These are phyloP conservation scores for Odontesthes bonariensis DNA, from an alignment of 2,113 vertebrate species.

Conservation along the genomic window DNA sequence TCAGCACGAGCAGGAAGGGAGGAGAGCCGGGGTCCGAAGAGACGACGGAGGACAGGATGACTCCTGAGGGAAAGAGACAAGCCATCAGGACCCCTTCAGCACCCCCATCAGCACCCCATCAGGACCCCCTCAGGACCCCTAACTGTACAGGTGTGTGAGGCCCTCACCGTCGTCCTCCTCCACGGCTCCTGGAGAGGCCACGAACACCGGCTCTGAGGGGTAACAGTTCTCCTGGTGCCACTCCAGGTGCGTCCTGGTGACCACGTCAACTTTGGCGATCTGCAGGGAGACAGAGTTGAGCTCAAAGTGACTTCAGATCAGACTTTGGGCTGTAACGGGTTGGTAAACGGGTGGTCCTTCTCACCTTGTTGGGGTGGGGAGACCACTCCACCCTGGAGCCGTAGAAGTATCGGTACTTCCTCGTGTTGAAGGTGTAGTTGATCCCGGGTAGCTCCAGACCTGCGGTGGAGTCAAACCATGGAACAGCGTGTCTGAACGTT, in stretches of 20 bases:
- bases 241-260: slow-evolving; percentile 78
- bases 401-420: slow-evolving; percentile 89
- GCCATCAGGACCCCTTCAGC: too few relatives aligned
- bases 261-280: slow-evolving; percentile 88
- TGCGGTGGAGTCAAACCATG: slow-evolving; percentile 64
- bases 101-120: too few relatives aligned
- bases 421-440: slow-evolving; percentile 90
- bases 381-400: slow-evolving; percentile 86
- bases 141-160: too few relatives aligned
- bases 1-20: slow-evolving; percentile 90
- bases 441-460: slow-evolving; percentile 93
- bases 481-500: too few relatives aligned
- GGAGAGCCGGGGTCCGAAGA: slow-evolving; percentile 81
- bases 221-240: slow-evolving; percentile 88
- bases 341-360: too few relatives aligned
- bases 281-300: too few relatives aligned
- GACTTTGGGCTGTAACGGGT: too few relatives aligned
- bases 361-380: slow-evolving; percentile 89
- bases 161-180: slow-evolving; percentile 91
- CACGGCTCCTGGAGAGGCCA: slow-evolving; percentile 84
- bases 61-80: slow-evolving; percentile 76
- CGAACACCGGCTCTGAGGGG: slow-evolving; percentile 91
- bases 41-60: slow-evolving; percentile 89
- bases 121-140: too few relatives aligned
- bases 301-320: too few relatives aligned